Evolutionary conservation across 2,113 vertebrate genomes (phyloP), one percentile per base, ranked within the genome.

Genomic region (Nyctereutes procyonoides): DNA sequence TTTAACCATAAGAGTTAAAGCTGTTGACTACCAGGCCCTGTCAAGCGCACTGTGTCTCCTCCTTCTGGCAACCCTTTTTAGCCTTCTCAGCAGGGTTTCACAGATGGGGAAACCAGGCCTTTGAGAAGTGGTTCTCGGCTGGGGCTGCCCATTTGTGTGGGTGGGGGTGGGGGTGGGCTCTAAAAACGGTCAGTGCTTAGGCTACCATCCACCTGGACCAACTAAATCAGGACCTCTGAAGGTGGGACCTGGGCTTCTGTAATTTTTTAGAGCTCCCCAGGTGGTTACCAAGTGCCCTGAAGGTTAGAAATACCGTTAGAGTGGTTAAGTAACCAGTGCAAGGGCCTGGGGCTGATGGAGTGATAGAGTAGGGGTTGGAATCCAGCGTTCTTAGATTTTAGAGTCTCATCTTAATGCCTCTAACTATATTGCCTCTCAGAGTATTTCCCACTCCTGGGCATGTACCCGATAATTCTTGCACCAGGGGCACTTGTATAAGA

Each of bases 211-310:
- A 58, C 38, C 32, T 67, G 60, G 79, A 5, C n/a, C 80, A 92
- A 74, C 94, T 86, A 92, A 96, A 71, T 35, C 6, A 22, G 80
- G 43, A 32, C 51, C 63, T 82, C 74, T 63, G 56, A 82, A 90
- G 28, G 38, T 55, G 56, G 53, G 43, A 91, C n/a, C 56, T 88
- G 81, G 32, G 48, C 51, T 69, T 55, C 13, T 1, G 28, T 38
- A 16, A 10, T 24, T 97, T 96, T 94, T 94, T 74, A 74, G 93
- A 53, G 24, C 20, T 83, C 69, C 69, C 30, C 19, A 3, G 11
- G 67, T 62, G 71, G 90, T 74, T 79, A 56, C 22, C 20, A 86
- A 96, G 80, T 19, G 0, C 28, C 20, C 38, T 2, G 13, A 88
- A 92, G 60, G 55, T 55, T 79, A 79, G 79, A 63, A 38, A 32